These are phyloP conservation scores for Apotomis capreana DNA, from an alignment of 2,888 invertebrate species.

Conservation along the genomic window DNA sequence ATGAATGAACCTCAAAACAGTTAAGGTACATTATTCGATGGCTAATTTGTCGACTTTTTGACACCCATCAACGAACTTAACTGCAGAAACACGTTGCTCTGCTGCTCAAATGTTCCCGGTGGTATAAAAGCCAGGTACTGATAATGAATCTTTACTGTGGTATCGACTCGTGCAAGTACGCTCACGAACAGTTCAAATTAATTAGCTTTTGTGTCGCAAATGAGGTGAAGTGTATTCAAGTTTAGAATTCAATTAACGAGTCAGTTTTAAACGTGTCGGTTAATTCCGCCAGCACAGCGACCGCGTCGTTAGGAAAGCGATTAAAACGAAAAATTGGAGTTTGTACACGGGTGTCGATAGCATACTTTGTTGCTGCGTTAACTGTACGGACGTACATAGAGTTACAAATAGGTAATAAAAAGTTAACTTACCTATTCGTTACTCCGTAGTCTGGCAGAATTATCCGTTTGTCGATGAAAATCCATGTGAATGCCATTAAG, in stretches of 20 bases:
- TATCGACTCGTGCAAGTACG: conserved; percentile 42
- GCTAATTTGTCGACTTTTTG: no score
- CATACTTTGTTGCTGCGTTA: background rate
- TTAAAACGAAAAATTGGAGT: conserved; percentile 6
- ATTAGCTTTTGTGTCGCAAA: conserved; percentile 66
- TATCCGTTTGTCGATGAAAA: no score
- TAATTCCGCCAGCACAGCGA: conserved; percentile 9
- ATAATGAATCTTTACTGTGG: background rate
- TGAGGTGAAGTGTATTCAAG: conserved; percentile 60
- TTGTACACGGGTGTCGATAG: background rate
- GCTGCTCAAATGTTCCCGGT: background rate
- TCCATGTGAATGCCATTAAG: no score
- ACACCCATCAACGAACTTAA: background rate
- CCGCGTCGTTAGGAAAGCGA: conserved; percentile 17
- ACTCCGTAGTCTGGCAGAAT: no score
- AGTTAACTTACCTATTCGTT: no score
- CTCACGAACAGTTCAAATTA: conserved; percentile 56
- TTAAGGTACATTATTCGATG: no score
- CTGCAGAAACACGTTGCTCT: background rate
- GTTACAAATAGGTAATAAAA: no score
- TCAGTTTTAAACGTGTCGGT: conserved; percentile 45
- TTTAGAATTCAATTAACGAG: conserved; percentile 65
- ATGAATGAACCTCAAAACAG: no score
- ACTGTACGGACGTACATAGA: no score
- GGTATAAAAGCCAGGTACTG: background rate